A percentile compares a stretch with the other conserved stretches of the same genome.
Evolutionary conservation across 2,113 vertebrate genomes (phyloP).

Genomic region (Bufo bufo): DNA sequence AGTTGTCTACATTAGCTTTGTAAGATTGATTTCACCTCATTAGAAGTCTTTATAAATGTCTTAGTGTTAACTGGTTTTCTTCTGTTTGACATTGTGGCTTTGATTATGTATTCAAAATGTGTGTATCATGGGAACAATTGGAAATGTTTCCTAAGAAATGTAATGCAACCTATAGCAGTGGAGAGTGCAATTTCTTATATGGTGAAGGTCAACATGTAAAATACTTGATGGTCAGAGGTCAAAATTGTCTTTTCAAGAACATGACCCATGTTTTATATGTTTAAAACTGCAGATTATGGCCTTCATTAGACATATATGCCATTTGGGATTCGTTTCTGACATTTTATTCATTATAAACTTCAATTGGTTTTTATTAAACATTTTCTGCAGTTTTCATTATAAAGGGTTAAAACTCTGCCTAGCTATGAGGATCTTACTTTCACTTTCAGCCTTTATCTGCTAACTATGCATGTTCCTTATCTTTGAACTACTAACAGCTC

Average conservation of each 20-base stretch:
- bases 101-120: neutral
- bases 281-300: no score
- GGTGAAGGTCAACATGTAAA: neutral
- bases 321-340: neutral
- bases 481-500: no score
- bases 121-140: neutral
- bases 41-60: neutral
- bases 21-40: slow-evolving; percentile 7
- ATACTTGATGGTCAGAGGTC: neutral
- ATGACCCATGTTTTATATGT: no score
- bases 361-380: no score
- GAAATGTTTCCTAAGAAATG: neutral
- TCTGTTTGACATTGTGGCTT: slow-evolving; percentile 5
- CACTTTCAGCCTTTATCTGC: no score
- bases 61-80: slow-evolving; percentile 15
- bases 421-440: no score
- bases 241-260: neutral
- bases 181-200: neutral
- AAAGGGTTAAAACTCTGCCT: no score
- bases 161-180: neutral
- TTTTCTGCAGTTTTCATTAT: no score
- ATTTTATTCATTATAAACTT: neutral
- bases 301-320: no score
- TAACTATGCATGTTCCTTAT: no score
- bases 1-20: slow-evolving; percentile 31